Evolutionary conservation across 2,797 vertebrate genomes (phyloP).

Genomic region (Emydoidea blandingii): DNA sequence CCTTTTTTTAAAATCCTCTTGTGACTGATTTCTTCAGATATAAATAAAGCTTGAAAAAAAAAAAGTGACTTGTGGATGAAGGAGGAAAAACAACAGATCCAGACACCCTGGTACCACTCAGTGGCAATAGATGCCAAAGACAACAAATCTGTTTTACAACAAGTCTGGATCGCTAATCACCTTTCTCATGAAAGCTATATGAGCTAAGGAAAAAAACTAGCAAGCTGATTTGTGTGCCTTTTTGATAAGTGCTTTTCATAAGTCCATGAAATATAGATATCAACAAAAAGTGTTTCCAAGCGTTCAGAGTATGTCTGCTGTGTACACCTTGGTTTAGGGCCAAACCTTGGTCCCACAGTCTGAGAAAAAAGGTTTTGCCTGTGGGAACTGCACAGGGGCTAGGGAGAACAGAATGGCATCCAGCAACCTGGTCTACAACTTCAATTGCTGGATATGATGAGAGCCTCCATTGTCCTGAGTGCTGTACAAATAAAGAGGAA

Average conservation of each 20-base stretch:
- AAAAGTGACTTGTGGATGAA: slow-evolving; percentile 56
- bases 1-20: slow-evolving; percentile 14
- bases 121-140: slow-evolving; percentile 52
- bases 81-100: slow-evolving; percentile 58
- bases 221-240: not conserved
- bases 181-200: slow-evolving; percentile 43
- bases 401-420: not conserved
- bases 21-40: slow-evolving; percentile 45
- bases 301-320: not conserved
- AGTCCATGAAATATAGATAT: not conserved
- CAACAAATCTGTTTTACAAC: slow-evolving; percentile 66
- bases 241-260: slow-evolving; percentile 37
- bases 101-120: slow-evolving; percentile 69
- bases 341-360: not conserved
- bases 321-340: not conserved
- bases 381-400: not conserved
- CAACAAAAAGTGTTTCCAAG: not conserved
- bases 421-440: not conserved
- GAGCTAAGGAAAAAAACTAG: slow-evolving; percentile 8
- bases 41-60: slow-evolving; percentile 63
- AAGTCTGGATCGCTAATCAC: slow-evolving; percentile 1
- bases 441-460: not conserved
- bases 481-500: not conserved
- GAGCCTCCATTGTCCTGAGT: not conserved
- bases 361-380: not conserved